Percentiles rank a stretch among this genome's conserved stretches.
Evolutionary conservation across 2,888 invertebrate genomes (phyloP).

Genomic region (Papilio elwesi): DNA sequence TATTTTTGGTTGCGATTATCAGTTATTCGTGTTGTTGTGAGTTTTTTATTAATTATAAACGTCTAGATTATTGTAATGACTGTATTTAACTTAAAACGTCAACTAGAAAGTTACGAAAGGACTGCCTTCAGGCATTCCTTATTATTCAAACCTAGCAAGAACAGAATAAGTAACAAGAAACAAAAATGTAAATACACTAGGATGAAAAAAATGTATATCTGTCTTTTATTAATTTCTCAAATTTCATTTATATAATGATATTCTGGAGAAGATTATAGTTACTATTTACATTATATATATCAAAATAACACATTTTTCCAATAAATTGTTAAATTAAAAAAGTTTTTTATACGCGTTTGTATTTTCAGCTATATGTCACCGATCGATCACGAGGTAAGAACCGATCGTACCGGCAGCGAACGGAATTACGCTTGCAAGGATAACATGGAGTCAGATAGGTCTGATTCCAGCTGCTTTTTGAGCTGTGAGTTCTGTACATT

Average conservation of each 20-base stretch:
- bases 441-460: conserved; percentile 69
- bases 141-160: too few relatives aligned
- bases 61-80: background rate
- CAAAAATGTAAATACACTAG: too few relatives aligned
- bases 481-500: conserved; percentile 72
- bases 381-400: conserved; percentile 79
- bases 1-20: background rate
- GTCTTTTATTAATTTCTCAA: too few relatives aligned
- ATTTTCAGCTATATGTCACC: conserved; percentile 77
- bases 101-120: too few relatives aligned
- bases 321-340: too few relatives aligned
- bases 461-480: conserved; percentile 82
- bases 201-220: too few relatives aligned
- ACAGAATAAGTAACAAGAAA: too few relatives aligned
- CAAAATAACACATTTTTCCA: too few relatives aligned
- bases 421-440: conserved; percentile 69
- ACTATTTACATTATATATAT: too few relatives aligned
- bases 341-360: background rate
- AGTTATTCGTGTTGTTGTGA: background rate
- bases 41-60: background rate
- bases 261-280: too few relatives aligned
- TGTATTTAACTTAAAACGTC: background rate
- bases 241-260: too few relatives aligned
- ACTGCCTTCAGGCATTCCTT: too few relatives aligned
- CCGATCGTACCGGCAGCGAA: conserved; percentile 57